Evolutionary conservation across 2,888 invertebrate species (phyloP), one percentile per base, ranked within the genome.

Genomic region (Adela reaumurella): DNA sequence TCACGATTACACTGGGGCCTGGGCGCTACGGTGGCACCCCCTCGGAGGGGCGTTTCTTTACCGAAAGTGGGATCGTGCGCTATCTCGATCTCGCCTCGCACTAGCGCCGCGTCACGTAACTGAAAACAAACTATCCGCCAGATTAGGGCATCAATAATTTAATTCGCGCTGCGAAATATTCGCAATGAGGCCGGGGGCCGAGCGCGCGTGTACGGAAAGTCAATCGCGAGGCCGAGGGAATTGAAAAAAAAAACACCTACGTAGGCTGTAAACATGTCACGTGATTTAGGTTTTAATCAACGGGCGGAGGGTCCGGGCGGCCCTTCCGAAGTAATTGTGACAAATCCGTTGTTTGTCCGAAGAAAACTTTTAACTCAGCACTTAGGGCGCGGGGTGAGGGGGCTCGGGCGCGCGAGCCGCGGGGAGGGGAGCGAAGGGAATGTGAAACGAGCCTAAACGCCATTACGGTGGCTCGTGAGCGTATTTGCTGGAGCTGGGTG

Each of bases 281-380:
- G 78, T 78, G 78, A 78, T 78, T 78, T 78, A 78, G 78, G 77
- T 77, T 78, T 78, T 78, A 78, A 78, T 78, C 78, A 78, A 78
- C 76, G 71, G 72, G 76, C 76, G 76, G 71, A 72, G 74, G 76
- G 70, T 72, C 62, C 69, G 68, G 66, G 67, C 70, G 11, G 35
- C 70, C 62, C 41, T 68, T 64, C 72, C 43, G n/a, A 6, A 14
- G 77, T 78, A 78, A 78, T 78, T 78, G 78, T 77, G 78, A 78
- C 78, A 78, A 78, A 78, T 77, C 76, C 78, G 76, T 77, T 78
- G 78, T 78, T 78, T 78, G 78, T 77, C 72, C 76, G 73, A 73
- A 69, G 68, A 67, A 19, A 77, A 78, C 73, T 77, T 77, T 78
- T 76, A 77, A 77, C 76, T 76, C 69, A 67, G 63, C 65, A 60